Percentiles rank a stretch among this genome's conserved stretches.
phyloP scores from a whole-genome alignment of 2,888 invertebrate genomes.

The Lamellibrachia columna region DNA sequence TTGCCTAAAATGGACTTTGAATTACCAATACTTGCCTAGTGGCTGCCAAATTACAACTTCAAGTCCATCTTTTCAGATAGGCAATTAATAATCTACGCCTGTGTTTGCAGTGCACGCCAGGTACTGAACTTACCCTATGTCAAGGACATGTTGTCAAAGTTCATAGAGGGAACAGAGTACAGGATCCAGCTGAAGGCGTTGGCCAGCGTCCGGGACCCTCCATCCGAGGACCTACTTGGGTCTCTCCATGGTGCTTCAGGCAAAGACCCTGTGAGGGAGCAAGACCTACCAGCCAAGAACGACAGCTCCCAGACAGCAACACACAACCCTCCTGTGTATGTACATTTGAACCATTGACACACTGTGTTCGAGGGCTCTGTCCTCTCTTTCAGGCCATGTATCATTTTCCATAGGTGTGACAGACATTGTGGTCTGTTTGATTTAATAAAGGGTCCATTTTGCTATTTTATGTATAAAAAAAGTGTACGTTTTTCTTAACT shows the following conservation, averaged over 20 bases:
- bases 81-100: background rate
- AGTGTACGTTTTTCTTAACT: no score
- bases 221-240: background rate
- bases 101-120: slow-evolving; percentile 54
- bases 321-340: background rate
- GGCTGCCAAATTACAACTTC: no score
- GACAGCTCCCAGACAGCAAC: background rate
- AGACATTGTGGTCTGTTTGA: no score
- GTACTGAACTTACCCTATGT: slow-evolving; percentile 53
- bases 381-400: no score
- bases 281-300: background rate
- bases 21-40: no score
- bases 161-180: slow-evolving; percentile 47
- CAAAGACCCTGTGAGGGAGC: background rate
- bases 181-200: slow-evolving; percentile 18
- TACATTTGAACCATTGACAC: background rate
- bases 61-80: no score
- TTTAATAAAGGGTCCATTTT: no score
- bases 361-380: background rate
- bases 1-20: no score
- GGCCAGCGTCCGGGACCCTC: background rate
- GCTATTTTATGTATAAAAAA: no score
- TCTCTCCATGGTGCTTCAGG: background rate
- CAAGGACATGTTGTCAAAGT: slow-evolving; percentile 52
- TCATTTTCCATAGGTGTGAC: no score